Conservation (phyloP, 2,797 vertebrate genomes). For the Crenuchus spilurus region DNA sequence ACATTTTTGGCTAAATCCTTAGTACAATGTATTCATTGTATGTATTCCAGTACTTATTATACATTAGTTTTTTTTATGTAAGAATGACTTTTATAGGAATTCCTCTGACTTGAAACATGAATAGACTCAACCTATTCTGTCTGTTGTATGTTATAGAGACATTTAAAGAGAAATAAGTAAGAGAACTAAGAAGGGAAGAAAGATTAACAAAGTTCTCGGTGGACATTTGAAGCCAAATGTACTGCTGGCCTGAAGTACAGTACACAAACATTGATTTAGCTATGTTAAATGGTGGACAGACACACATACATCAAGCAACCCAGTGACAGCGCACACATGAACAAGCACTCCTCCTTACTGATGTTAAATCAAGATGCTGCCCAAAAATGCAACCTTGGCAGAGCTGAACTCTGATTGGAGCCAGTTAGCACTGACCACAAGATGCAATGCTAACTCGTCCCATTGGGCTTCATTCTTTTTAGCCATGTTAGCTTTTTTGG, state of each 20-base stretch:
- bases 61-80: background rate
- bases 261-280: constrained; percentile 6
- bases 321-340: constrained; percentile 19
- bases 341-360: constrained; percentile 28
- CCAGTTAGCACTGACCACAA: background rate
- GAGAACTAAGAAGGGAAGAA: background rate
- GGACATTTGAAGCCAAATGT: background rate
- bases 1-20: too few species aligned
- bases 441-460: background rate
- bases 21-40: too few species aligned
- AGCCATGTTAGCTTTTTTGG: background rate
- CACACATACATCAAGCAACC: constrained; percentile 23
- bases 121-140: background rate
- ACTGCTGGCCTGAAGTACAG: background rate
- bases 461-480: background rate
- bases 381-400: background rate
- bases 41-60: too few species aligned
- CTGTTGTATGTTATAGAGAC: background rate
- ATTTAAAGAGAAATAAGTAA: background rate
- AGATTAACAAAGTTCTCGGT: background rate
- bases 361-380: constrained; percentile 2
- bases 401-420: background rate
- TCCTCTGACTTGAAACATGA: background rate
- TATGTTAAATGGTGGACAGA: constrained; percentile 39
- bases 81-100: background rate